These are phyloP conservation scores for Cephus nigrinus DNA, from an alignment of 2,888 invertebrate species.

Conservation along the genomic window DNA sequence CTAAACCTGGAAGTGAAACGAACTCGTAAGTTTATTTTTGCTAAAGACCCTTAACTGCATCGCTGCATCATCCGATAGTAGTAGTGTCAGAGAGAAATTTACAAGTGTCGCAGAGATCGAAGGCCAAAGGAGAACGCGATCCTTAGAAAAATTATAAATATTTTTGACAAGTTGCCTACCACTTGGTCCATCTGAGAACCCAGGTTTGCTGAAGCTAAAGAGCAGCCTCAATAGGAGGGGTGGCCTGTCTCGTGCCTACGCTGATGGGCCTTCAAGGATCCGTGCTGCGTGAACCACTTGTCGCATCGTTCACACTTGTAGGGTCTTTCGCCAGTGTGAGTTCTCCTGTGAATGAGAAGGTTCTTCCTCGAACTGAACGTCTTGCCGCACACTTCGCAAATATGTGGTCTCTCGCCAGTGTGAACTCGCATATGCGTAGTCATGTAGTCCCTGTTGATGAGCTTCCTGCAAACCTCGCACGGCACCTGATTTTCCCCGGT, in stretches of 20 bases:
- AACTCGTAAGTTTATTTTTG: too few species aligned
- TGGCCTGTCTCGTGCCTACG: constrained; percentile 40
- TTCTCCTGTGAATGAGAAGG: constrained; percentile 17
- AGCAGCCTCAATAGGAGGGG: too few species aligned
- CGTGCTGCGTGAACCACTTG: constrained; percentile 42
- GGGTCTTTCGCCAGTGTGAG: constrained; percentile 17
- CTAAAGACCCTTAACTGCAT: too few species aligned
- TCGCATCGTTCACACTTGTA: constrained; percentile 40
- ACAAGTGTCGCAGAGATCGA: too few species aligned
- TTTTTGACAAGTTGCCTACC: too few species aligned
- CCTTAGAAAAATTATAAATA: too few species aligned
- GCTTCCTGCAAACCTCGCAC: constrained; percentile 54
- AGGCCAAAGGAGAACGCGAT: too few species aligned
- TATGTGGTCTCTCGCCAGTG: constrained; percentile 16
- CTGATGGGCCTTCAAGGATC: constrained; percentile 42
- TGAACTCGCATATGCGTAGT: constrained; percentile 17
- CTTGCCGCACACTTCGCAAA: constrained; percentile 19
- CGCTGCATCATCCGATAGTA: too few species aligned
- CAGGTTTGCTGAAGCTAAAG: too few species aligned
- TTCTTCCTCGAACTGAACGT: constrained; percentile 16
- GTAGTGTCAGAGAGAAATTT: too few species aligned
- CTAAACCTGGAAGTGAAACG: too few species aligned
- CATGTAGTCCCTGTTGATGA: constrained; percentile 36
- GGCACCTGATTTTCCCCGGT: constrained; percentile 46
- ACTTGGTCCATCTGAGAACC: too few species aligned